Evolutionary conservation across 2,113 vertebrate genomes (phyloP), one percentile per base, ranked within the genome.

Genomic region (Nesospiza acunhae): DNA sequence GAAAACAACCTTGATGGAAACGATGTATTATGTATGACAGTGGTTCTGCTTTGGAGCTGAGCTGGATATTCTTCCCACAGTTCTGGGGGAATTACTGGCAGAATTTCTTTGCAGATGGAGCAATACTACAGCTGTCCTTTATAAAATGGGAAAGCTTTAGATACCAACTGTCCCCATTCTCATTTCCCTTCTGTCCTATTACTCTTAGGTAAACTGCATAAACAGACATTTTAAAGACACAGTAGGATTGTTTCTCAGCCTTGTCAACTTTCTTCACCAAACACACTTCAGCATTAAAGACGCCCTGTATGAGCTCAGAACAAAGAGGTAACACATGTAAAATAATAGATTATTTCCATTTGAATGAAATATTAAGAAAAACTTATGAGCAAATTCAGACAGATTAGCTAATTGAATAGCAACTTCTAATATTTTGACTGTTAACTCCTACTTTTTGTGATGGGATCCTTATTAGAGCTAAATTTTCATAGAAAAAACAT

Each of bases 1-100:
- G 46, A 81, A 89, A 93, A 77, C 49, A 41, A 59, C 39, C n/a
- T 33, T 53, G 44, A 84, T 62, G 26, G 19, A 87, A 87, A 89
- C 0, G 0, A 77, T 28, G 4, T 37, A 58, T 69, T 91, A 58
- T 28, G 13, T 30, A 47, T 49, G 31, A 52, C 49, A 69, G 11
- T 15, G 16, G 31, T 50, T 62, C 49, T 79, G 26, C 31, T 70
- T 82, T 55, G 37, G 44, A 67, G 20, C 12, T 41, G 20, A 91
- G 24, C 30, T 42, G n/a, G 23, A n/a, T 46, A 46, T 17, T 66
- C 46, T 87, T 77, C 31, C 4, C 41, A 37, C 15, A 55, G n/a
- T 56, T 91, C 39, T 83, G 58, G 64, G n/a, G 30, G 26, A 68
- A 24, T 30, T 62, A 30, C 7, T 64, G 63, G 53, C 30, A 80